Evolutionary conservation across 2,888 invertebrate genomes (phyloP), one percentile per base, ranked within the genome.

Genomic region (Hipparchia semele): DNA sequence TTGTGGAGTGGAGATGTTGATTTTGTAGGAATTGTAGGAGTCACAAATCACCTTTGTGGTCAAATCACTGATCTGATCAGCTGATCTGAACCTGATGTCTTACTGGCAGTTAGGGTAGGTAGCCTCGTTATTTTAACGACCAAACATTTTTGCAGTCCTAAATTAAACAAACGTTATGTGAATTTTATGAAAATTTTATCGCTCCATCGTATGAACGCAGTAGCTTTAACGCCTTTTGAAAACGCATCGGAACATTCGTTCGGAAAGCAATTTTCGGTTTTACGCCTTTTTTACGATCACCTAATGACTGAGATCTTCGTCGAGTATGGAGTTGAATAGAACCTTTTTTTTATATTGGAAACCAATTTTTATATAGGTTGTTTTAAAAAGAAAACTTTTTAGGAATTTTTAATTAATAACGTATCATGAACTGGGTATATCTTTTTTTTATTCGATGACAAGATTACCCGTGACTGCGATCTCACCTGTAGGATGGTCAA

Each of bases 271-370:
- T 69, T 69, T 56, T 56, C 54, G 45, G 56, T 64, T 70, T 64
- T 64, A 69, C 54, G 56, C 23, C 54, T 46, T 46, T 72, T 62
- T 72, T 72, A 72, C 46, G 61, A 61, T 39, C 61, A 46, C 67
- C 13, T 68, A 62, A 68, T 61, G 33, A 67, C 59, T 13, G 54
- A 6, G 62, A 23, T 49, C 51, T 10, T 23, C 23, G 33, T 33
- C 6, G 10, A 51, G 51, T 23, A 23, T 23, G 23, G 23, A 23
- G 23, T 23, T 23, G 23, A 23, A 23, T 23, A 1, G 1, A 23
- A 23, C 23, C 23, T 23, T 23, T 23, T 23, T 8, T 13, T 64
- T 51, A 51, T 64, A 65, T 51, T 51, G 53, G 23, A 53, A 33
- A 65, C 12, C 23, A 23, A 51, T 64, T 64, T 46, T 64, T 6